Conservation (phyloP, 1,140 invertebrate genomes). For the Drosophila mauritiana region DNA sequence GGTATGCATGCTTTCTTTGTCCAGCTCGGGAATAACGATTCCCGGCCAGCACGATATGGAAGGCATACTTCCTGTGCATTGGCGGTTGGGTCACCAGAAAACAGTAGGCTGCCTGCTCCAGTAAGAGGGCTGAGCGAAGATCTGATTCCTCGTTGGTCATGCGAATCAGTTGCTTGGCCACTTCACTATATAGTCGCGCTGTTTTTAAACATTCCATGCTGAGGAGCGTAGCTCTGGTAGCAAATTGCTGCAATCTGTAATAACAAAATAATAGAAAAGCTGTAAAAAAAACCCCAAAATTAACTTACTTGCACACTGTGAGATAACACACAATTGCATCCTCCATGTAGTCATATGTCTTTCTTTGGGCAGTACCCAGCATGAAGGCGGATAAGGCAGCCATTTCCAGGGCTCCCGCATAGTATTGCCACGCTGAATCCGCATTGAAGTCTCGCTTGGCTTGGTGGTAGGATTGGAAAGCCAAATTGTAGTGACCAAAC, state of each 20-base stretch:
- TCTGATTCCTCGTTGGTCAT: conserved; percentile 98
- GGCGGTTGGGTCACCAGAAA: conserved; percentile 90
- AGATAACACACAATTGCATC: conserved; percentile 96
- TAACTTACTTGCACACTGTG: conserved; percentile 91
- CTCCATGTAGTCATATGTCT: conserved; percentile 96
- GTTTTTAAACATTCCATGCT: conserved; percentile 94
- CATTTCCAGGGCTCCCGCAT: conserved; percentile 98
- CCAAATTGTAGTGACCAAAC: conserved; percentile 96
- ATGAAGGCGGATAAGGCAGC: conserved; percentile 96
- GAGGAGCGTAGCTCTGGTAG: conserved; percentile 94
- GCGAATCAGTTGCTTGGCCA: conserved; percentile 96
- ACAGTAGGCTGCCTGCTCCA: conserved; percentile 98
- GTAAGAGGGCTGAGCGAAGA: conserved; percentile 93
- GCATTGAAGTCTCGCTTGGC: conserved; percentile 98
- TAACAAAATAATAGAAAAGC: not conserved
- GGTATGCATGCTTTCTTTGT: conserved; percentile 94
- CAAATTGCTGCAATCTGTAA: conserved; percentile 92
- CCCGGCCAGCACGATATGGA: conserved; percentile 97
- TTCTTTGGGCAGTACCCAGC: conserved; percentile 90
- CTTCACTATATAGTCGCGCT: conserved; percentile 91
- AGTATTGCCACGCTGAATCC: conserved; percentile 98
- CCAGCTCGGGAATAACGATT: conserved; percentile 96
- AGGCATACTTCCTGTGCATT: conserved; percentile 97
- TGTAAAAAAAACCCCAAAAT: too few relatives aligned
- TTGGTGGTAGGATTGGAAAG: conserved; percentile 96